These are phyloP conservation scores for Hypomesus transpacificus DNA, from an alignment of 2,113 vertebrate genomes.

Conservation along the genomic window DNA sequence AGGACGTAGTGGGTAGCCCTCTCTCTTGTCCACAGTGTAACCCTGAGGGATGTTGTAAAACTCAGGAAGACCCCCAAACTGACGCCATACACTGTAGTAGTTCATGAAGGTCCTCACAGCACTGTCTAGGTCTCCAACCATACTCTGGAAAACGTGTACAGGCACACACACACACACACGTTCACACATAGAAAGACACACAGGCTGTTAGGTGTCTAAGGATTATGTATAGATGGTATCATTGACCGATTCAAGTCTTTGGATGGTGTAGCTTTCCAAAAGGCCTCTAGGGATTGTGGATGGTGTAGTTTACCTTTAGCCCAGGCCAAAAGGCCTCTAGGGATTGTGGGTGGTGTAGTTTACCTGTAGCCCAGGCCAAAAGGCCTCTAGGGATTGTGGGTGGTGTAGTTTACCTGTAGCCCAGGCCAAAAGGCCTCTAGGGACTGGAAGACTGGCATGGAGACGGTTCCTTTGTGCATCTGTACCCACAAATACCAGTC, in stretches of 20 bases:
- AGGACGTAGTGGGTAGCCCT: constrained; percentile 93
- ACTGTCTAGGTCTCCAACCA: constrained; percentile 87
- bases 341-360: neutral
- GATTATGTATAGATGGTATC: neutral
- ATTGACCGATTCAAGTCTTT: too few relatives aligned
- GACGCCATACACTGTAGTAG: constrained; percentile 96
- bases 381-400: constrained; percentile 62
- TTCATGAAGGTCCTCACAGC: constrained; percentile 94
- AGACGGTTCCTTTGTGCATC: constrained; percentile 97
- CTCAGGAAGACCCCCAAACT: constrained; percentile 95
- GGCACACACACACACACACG: constrained; percentile 10
- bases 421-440: constrained; percentile 98
- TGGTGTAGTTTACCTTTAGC: constrained; percentile 75
- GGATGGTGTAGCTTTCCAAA: too few relatives aligned
- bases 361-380: constrained; percentile 96
- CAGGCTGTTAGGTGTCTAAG: neutral
- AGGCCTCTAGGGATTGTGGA: neutral
- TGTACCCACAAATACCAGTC: constrained; percentile 99
- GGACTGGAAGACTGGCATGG: constrained; percentile 98
- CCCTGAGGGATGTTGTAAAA: constrained; percentile 99
- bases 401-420: constrained; percentile 74
- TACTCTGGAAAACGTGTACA: constrained; percentile 71
- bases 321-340: constrained; percentile 90
- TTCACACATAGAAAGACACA: constrained; percentile 9
- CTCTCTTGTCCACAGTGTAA: constrained; percentile 93